Conservation (phyloP, 2,113 vertebrate genomes). For the Prionailurus viverrinus region DNA sequence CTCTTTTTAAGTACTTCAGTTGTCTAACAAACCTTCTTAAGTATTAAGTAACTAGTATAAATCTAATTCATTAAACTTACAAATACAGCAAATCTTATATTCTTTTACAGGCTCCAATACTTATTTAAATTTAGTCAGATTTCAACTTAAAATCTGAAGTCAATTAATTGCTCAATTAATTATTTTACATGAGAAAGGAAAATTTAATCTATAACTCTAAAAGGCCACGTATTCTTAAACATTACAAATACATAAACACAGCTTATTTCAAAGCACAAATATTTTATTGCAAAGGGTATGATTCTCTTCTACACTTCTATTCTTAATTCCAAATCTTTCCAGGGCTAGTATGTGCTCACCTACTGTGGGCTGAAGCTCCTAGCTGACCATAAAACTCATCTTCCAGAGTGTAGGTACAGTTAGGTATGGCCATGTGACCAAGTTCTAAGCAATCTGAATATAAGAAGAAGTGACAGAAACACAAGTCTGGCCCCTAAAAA, state of each 20-base stretch:
- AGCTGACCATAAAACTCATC: not conserved
- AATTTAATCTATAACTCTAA: conserved; percentile 4
- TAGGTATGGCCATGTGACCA: not conserved
- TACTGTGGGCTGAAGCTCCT: not conserved
- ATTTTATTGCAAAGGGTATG: not conserved
- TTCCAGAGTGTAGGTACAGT: not conserved
- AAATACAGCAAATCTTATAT: conserved; percentile 37
- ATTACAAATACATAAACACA: not conserved
- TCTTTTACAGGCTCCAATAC: conserved; percentile 13
- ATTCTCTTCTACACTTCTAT: not conserved
- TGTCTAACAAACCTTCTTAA: conserved; percentile 65
- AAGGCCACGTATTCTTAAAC: not conserved
- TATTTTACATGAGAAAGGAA: not conserved
- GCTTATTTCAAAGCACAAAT: not conserved
- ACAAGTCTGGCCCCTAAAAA: not conserved
- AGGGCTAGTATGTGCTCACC: not conserved
- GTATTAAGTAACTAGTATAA: conserved; percentile 54
- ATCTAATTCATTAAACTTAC: conserved; percentile 57
- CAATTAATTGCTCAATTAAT: conserved; percentile 20
- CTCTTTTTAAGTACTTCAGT: conserved; percentile 67
- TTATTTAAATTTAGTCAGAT: conserved; percentile 42
- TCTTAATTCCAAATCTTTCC: not conserved
- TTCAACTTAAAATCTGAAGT: conserved; percentile 48
- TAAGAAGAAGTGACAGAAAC: not conserved
- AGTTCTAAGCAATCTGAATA: not conserved